Percentiles rank a stretch among this genome's conserved stretches.
Evolutionary conservation across 1,140 invertebrate genomes (phyloP).

Genomic region (Bombus ignitus): DNA sequence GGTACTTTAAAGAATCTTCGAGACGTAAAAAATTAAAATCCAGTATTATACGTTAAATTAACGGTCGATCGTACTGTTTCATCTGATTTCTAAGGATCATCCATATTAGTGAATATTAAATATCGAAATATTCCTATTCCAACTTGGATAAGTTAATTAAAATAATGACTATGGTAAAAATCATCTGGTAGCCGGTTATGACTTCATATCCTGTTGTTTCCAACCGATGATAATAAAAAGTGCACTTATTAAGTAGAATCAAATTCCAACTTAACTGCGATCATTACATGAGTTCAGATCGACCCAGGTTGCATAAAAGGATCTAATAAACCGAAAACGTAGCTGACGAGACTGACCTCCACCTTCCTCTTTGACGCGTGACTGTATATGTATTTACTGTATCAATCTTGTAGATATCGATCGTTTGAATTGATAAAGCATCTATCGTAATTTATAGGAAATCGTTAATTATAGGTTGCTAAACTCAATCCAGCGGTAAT

Average conservation of each 20-base stretch:
- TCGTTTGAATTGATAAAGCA: constrained; percentile 29
- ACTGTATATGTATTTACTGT: neutral
- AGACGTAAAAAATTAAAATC: neutral
- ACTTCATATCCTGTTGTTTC: constrained; percentile 4
- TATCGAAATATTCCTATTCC: neutral
- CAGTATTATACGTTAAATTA: neutral
- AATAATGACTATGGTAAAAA: neutral
- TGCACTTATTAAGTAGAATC: neutral
- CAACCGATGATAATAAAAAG: neutral
- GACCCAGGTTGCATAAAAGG: constrained; percentile 31
- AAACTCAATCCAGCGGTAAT: constrained; percentile 13
- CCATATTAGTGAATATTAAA: too few relatives aligned
- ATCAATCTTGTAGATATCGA: constrained; percentile 38
- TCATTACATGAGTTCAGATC: neutral
- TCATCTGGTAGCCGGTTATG: neutral
- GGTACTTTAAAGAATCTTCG: neutral
- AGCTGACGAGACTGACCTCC: constrained; percentile 32
- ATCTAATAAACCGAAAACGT: constrained; percentile 38
- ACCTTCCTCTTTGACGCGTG: constrained; percentile 3
- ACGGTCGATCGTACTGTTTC: neutral
- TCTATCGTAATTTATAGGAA: constrained; percentile 40
- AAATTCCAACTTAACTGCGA: neutral
- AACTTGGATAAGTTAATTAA: neutral
- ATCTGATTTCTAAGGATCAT: neutral
- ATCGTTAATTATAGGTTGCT: constrained; percentile 55